These are phyloP conservation scores for Austrolebias charrua DNA, from an alignment of 2,797 vertebrate species.

Conservation along the genomic window DNA sequence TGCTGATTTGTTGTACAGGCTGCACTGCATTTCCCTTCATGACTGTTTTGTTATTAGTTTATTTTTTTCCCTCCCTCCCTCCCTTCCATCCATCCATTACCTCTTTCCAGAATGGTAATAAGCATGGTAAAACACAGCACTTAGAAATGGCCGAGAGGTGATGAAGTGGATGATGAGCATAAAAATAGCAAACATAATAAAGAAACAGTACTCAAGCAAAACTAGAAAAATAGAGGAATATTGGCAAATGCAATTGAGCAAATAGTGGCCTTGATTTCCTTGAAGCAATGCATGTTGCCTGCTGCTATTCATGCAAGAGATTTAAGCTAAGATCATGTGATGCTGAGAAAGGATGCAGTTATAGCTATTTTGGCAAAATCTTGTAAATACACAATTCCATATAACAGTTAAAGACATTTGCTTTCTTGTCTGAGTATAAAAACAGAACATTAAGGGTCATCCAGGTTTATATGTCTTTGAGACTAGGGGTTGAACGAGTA, in stretches of 20 bases:
- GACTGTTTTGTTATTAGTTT: slow-evolving; percentile 19
- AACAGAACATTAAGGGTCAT: too few species aligned
- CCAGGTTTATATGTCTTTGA: too few species aligned
- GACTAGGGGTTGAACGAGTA: too few species aligned
- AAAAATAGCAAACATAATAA: slow-evolving; percentile 43
- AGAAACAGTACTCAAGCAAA: slow-evolving; percentile 29
- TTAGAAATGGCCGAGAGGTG: slow-evolving; percentile 56
- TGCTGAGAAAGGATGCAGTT: too few species aligned
- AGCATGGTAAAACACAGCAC: slow-evolving; percentile 65
- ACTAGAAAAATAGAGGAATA: neutral
- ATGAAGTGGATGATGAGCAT: slow-evolving; percentile 63
- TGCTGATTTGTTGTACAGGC: slow-evolving; percentile 76
- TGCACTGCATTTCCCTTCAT: slow-evolving; percentile 49
- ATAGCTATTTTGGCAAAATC: too few species aligned
- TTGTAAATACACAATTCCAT: too few species aligned
- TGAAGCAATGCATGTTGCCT: too few species aligned
- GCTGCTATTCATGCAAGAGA: too few species aligned
- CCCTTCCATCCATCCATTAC: slow-evolving; percentile 23
- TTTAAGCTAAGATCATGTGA: too few species aligned
- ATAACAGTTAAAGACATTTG: too few species aligned
- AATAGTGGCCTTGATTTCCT: neutral
- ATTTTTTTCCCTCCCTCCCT: neutral
- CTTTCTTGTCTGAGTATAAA: too few species aligned
- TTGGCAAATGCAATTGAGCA: slow-evolving; percentile 6
- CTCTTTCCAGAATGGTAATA: slow-evolving; percentile 58